A percentile compares a stretch with the other conserved stretches of the same genome.
phyloP scores from a whole-genome alignment of 2,113 vertebrate genomes.

The Ranitomeya variabilis region DNA sequence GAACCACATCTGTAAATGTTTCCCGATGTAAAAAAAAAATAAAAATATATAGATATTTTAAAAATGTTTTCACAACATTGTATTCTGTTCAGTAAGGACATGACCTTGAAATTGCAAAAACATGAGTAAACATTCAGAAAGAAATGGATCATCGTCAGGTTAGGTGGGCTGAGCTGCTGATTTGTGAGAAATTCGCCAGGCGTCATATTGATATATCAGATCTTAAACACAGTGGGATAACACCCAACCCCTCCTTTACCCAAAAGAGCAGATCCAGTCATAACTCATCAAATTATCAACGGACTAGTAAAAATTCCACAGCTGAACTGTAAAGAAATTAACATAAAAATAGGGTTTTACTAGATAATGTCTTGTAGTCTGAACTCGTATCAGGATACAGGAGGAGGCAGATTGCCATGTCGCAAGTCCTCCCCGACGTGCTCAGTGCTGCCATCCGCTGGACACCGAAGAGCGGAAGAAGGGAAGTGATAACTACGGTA shows the following conservation, averaged over 20 bases:
- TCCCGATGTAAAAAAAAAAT: background rate
- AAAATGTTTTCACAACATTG: slow-evolving; percentile 8
- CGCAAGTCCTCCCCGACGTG: background rate
- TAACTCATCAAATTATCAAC: background rate
- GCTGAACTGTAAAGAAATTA: background rate
- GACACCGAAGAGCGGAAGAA: background rate
- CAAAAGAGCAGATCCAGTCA: background rate
- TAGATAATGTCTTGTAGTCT: background rate
- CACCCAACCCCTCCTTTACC: background rate
- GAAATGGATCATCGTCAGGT: background rate
- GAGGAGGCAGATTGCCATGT: background rate
- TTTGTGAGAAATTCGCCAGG: background rate
- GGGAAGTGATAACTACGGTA: too few relatives aligned
- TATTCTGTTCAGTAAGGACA: slow-evolving; percentile 3
- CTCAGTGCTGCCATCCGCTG: background rate
- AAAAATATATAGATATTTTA: background rate
- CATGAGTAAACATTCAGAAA: slow-evolving; percentile 31
- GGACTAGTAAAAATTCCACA: background rate
- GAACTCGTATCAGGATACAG: background rate
- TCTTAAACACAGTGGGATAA: background rate
- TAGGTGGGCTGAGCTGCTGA: background rate
- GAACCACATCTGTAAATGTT: slow-evolving; percentile 8
- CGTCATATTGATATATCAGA: background rate
- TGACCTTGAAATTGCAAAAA: slow-evolving; percentile 33
- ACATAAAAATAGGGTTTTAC: background rate